Conservation (phyloP, 2,797 vertebrate genomes). For the Nasua narica region DNA sequence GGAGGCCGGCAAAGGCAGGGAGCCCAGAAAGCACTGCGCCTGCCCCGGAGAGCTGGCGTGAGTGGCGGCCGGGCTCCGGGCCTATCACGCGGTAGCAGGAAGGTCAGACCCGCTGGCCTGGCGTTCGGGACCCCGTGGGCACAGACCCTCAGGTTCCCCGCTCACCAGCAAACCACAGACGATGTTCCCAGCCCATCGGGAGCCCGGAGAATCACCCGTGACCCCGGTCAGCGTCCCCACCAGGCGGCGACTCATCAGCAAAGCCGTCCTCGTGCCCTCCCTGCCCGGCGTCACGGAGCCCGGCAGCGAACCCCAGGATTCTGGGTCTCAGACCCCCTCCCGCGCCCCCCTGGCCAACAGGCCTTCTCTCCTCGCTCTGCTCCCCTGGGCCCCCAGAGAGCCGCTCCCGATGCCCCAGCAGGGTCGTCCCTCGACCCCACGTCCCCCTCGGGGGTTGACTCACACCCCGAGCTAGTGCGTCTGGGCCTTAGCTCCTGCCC, state of each 20-base stretch:
- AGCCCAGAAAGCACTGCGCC: no score
- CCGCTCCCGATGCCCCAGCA: rapidly evolving
- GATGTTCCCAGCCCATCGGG: background rate
- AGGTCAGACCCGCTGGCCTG: background rate
- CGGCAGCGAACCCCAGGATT: background rate
- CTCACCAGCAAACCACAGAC: background rate
- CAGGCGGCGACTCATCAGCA: background rate
- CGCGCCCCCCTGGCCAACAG: no score
- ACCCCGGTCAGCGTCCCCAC: background rate
- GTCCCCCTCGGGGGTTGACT: rapidly evolving
- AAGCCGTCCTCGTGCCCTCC: background rate
- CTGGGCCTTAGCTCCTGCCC: no score
- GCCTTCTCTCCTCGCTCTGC: rapidly evolving
- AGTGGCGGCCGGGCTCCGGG: background rate
- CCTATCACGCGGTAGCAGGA: background rate
- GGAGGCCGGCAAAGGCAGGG: no score
- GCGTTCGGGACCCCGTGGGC: background rate
- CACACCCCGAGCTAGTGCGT: rapidly evolving
- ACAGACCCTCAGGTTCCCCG: background rate
- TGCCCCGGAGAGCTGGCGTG: background rate
- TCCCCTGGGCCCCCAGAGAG: background rate
- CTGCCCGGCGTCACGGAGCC: rapidly evolving
- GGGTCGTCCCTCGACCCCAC: rapidly evolving
- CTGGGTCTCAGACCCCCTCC: background rate
- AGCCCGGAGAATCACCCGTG: background rate